Base-by-base conservation (phyloP, 2,888 invertebrate species). In the Eupithecia pulchellata region DNA sequence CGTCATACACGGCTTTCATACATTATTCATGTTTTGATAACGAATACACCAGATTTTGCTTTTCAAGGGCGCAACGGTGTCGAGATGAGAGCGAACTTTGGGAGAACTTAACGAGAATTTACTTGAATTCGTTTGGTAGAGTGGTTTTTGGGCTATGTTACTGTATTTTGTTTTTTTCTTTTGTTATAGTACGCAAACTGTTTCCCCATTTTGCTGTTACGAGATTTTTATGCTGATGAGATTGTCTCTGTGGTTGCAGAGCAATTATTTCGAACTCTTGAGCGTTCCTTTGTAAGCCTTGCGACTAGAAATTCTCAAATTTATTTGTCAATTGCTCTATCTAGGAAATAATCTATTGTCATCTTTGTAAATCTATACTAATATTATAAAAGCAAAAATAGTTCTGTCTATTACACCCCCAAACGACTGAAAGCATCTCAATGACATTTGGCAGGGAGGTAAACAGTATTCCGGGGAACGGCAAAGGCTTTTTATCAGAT, bases 1-100 rank as follows among this genome's bases (percentile, higher is more conserved):
- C 64, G 64, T 79, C 79, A 75, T 74, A 77, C 78, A 76, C 27
- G 72, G 78, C 76, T 71, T 63, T 63, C 60, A 81, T 87, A 84
- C 87, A 91, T 90, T 77, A 91, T 91, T 87, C 88, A 91, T 84
- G 71, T 73, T 78, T 78, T 78, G 84, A 81, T 88, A 85, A 84
- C 85, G 84, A 87, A 82, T 79, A 82, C 68, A 77, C 75, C 82
- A 77, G 82, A 86, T 84, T 84, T 78, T 36, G 73, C 76, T 79
- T 82, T 86, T 85, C 85, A 86, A 86, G 86, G 87, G 79, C 85
- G 78, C 77, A 77, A 17, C 65, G 14, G 34, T 34, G 32, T 62
- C 27, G n/a, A 52, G 52, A 52, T 29, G 69, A 68, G 64, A 65
- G 29, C 67, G 69, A 75, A 61, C 77, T 82, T 82, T 77, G 64